Percentiles rank a stretch among this genome's conserved stretches.
Evolutionary conservation across 2,113 vertebrate species (phyloP).

Genomic region (Nettapus auritus): DNA sequence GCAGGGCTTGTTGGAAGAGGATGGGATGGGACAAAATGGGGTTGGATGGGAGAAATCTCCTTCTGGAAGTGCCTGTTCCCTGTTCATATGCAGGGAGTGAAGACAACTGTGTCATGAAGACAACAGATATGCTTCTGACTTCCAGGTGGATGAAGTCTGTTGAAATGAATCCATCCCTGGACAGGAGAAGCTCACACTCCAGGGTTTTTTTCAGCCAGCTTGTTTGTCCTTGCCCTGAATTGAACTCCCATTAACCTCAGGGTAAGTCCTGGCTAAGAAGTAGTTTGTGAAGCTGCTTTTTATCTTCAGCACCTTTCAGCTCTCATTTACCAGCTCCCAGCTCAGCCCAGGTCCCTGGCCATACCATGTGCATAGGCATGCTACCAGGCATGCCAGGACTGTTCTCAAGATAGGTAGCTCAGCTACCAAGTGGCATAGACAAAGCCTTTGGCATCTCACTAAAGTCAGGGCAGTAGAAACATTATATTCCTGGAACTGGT

Average conservation of each 20-base stretch:
- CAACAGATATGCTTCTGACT: background rate
- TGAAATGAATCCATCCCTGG: conserved; percentile 45
- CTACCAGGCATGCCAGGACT: background rate
- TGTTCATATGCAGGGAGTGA: background rate
- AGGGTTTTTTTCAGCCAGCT: background rate
- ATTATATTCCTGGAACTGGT: background rate
- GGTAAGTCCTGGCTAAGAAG: background rate
- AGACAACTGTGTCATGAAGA: background rate
- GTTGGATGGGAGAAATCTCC: background rate
- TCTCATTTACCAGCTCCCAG: background rate
- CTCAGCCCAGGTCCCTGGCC: background rate
- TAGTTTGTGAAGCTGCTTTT: conserved; percentile 52
- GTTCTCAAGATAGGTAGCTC: background rate
- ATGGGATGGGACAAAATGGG: background rate
- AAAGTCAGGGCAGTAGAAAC: background rate
- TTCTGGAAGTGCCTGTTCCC: background rate
- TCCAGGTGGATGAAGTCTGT: background rate
- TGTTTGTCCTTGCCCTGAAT: conserved; percentile 60
- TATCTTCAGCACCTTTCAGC: conserved; percentile 41
- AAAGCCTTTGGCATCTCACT: background rate
- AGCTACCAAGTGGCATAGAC: fast-evolving
- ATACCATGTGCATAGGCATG: background rate
- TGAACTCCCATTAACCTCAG: conserved; percentile 55
- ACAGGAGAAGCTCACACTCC: conserved; percentile 43
- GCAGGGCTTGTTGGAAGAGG: background rate